Evolutionary conservation across 2,888 invertebrate genomes (phyloP), one percentile per base, ranked within the genome.

Genomic region (Melipona bicolor): DNA sequence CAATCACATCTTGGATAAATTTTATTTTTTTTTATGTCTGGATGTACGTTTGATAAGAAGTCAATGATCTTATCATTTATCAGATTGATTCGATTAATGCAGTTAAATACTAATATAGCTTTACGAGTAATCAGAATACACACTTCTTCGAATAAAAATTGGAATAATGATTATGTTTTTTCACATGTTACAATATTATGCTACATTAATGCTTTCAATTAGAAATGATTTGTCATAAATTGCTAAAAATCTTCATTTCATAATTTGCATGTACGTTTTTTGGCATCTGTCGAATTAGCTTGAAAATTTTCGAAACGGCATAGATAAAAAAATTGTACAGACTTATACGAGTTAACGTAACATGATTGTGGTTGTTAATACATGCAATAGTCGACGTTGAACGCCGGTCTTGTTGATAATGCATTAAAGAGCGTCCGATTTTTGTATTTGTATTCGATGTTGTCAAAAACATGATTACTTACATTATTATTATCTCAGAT

Each of bases 21-120:
- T 43, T 13, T n/a, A 15, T 17, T 6, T 21, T 3, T n/a, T 0
- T 56, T 43, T 17, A 19, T 54, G 5, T 19, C 2, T 64, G 56
- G 59, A 52, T 24, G 11, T 9, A 21, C 0, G 24, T 50, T 21
- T 21, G n/a, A 52, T 50, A 64, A 21, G 6, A 36, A 61, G 32
- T 27, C 17, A n/a, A n/a, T 6, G 13, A n/a, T 24, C 21, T 43
- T 65, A 24, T 65, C 43, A n/a, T 17, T 43, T 54, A 24, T 65
- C n/a, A 43, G 13, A 17, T 17, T n/a, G n/a, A 4, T n/a, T 59
- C 15, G 1, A 11, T 19, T 65, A 21, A 15, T 11, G 9, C 1
- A 21, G n/a, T 15, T 13, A 5, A 65, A 6, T 3, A 6, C 6
- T 5, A n/a, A 19, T 3, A 3, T 65, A 5, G 0, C 0, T 17